Base-by-base conservation (phyloP, 2,888 invertebrate genomes). In the Acheta domesticus region DNA sequence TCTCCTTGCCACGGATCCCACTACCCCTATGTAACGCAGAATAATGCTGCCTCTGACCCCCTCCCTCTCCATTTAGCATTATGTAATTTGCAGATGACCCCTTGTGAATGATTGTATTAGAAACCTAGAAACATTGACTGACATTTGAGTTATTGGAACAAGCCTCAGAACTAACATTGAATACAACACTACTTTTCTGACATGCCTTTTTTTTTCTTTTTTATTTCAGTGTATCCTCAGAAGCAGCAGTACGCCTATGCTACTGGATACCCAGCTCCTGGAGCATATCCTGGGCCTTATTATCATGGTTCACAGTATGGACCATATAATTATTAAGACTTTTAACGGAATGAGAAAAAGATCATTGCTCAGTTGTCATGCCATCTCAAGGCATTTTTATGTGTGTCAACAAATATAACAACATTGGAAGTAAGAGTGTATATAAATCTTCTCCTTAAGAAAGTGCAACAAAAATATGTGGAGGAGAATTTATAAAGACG, bases 251-350 rank as follows among this genome's bases (percentile, higher is more conserved):
- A 96, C 86, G 95, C 96, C 20, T 96, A 96, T 87, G 85, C 86
- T 77, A 94, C 96, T 79, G 94, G 95, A 81, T 96, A 96, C 87
- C 94, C 95, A 80, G 89, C 91, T 80, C 91, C 92, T 76, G 92
- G 91, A 82, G 93, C 95, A 79, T 96, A 96, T 88, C 93, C 96
- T 80, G 95, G 95, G 50, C 94, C 94, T 85, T 96, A 96, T 88
- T 96, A 91, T 83, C 91, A 95, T 87, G 96, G 96, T 85, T 95
- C 96, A 78, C 96, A 96, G 86, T 96, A 96, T 87, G 96, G 95
- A 79, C 96, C 96, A 78, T 96, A 96, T 90, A 96, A 96, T 89
- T 96, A 96, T 89, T 96, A 91, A 92, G 86, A 49, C 48, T 48
- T 16, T n/a, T 19, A 36, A 36, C 36, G 16, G 62, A n/a, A 62